Base-by-base conservation (phyloP, 2,797 vertebrate species). In the Anguilla obscura region DNA sequence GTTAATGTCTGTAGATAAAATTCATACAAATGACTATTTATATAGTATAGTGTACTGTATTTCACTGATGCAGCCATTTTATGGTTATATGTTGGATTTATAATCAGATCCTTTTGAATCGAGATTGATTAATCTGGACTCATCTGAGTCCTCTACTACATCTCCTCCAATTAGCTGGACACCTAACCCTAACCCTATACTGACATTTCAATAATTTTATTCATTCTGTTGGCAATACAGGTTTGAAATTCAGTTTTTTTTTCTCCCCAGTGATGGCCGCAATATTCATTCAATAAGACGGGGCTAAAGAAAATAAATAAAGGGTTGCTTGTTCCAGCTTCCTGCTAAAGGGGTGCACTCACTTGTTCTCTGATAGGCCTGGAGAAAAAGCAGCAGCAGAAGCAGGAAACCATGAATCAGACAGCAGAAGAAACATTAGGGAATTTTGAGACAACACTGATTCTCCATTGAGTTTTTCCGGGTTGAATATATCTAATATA, bases 321-420 rank as follows among this genome's bases (percentile, higher is more conserved):
- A 86, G 24, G 52, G n/a, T 10, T 6, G 48, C 30, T 54, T 85
- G 54, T 60, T 85, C 84, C 6, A 27, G 54, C 82, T 63, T 86
- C 12, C 86, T 89, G 27, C 88, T 33, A 24, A 60, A 54, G 27
- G 88, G 52, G 69, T 90, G 66, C 45, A 74, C 66, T 89, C 56
- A 33, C 83, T 63, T 60, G 87, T 86, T 88, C 87, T 90, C 16
- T 58, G 82, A 91, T 88, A 88, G 74, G 30, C 71, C 86, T 85
- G 84, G 52, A 90, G 90, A 63, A 63, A 85, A 85, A 40, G 18
- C 30, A 63, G 58, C 60, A 69, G 85, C 10, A 82, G 86, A 89
- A 80, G 88, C 90, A 89, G 91, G 90, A 92, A 91, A 45, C 88
- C 87, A 89, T 92, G 87, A 90, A 90, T 92, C 90, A 89, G 69